Conservation (phyloP, 2,113 vertebrate species). For the Corythaixoides concolor region DNA sequence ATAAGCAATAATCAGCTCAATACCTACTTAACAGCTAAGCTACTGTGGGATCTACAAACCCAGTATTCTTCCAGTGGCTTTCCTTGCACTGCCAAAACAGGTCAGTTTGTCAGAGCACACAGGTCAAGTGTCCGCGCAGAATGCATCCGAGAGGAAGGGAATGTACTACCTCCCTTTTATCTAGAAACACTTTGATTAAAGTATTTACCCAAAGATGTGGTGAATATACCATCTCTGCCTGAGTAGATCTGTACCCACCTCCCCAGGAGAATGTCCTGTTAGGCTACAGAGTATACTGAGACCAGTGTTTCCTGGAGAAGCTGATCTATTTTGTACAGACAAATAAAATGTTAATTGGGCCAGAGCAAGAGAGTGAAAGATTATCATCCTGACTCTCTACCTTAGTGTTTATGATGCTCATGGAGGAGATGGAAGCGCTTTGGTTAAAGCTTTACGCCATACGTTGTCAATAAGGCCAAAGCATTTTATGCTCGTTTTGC, state of each 20-base stretch:
- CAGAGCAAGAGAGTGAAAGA: neutral
- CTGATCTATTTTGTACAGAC: neutral
- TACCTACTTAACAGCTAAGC: neutral
- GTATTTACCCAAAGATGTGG: neutral
- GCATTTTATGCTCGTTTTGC: neutral
- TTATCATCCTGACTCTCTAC: neutral
- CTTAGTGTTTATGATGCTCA: neutral
- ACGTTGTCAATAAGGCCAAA: neutral
- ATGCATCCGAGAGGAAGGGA: neutral
- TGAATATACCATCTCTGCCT: neutral
- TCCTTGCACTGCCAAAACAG: neutral
- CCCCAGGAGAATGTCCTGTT: neutral
- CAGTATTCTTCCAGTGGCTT: neutral
- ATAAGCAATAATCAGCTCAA: neutral
- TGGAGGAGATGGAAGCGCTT: neutral
- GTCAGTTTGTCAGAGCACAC: neutral
- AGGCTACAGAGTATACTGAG: neutral
- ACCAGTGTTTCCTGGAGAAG: neutral
- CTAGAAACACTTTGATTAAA: neutral
- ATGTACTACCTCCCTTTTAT: neutral
- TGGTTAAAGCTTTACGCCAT: neutral
- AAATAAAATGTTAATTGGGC: neutral
- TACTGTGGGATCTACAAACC: neutral
- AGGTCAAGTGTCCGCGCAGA: neutral
- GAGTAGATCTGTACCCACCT: neutral